Evolutionary conservation across 2,113 vertebrate species (phyloP).

Genomic region (Neodontobutis hainanensis): DNA sequence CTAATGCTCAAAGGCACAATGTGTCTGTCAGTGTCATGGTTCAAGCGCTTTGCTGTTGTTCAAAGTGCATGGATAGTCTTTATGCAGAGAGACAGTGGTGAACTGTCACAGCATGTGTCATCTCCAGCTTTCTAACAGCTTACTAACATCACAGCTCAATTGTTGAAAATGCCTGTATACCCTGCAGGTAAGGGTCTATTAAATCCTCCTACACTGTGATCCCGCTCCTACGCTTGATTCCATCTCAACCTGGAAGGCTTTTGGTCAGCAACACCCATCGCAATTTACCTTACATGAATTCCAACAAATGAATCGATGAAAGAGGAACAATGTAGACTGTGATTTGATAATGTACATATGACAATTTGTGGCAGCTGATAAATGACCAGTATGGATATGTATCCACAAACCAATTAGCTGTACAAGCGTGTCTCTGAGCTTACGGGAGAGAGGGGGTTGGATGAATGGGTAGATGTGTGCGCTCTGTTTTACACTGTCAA

Average conservation of each 20-base stretch:
- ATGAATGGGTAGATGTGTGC: slow-evolving; percentile 76
- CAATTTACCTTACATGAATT: slow-evolving; percentile 66
- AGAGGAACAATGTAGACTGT: slow-evolving; percentile 27
- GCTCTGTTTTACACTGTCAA: slow-evolving; percentile 81
- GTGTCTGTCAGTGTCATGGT: slow-evolving; percentile 5
- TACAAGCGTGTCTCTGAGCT: slow-evolving; percentile 55
- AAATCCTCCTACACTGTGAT: slow-evolving; percentile 76
- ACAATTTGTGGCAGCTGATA: slow-evolving; percentile 32
- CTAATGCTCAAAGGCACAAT: slow-evolving; percentile 22
- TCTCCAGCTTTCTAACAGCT: slow-evolving; percentile 67
- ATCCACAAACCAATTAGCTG: slow-evolving; percentile 59
- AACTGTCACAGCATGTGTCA: slow-evolving; percentile 72
- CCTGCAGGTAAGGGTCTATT: slow-evolving; percentile 76
- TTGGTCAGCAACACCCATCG: slow-evolving; percentile 66
- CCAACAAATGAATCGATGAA: slow-evolving; percentile 58
- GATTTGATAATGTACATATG: slow-evolving; percentile 24
- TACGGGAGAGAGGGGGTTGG: slow-evolving; percentile 66
- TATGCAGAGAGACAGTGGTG: slow-evolving; percentile 61
- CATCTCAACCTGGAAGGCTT: slow-evolving; percentile 73
- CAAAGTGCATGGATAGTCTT: slow-evolving; percentile 50
- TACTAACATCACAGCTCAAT: slow-evolving; percentile 76
- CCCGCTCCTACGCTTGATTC: slow-evolving; percentile 72
- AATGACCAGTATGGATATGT: slow-evolving; percentile 43
- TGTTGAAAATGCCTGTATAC: slow-evolving; percentile 75
- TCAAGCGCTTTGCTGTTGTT: slow-evolving; percentile 36